phyloP scores from a whole-genome alignment of 2,113 vertebrate species.

The Gnathonemus echidnorhynchus region DNA sequence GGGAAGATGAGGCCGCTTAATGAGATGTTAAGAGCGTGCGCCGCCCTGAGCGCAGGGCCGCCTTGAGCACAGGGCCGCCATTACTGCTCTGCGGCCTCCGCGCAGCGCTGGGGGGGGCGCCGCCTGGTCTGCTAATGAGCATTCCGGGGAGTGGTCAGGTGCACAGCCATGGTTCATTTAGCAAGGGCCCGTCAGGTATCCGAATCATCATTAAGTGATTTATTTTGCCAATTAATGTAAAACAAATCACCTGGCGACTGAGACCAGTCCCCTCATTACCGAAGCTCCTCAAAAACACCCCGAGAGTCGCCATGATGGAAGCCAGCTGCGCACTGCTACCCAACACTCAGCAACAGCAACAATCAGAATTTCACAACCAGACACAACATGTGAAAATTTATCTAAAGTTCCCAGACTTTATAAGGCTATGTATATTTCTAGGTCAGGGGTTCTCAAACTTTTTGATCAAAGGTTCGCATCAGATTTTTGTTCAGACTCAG shows the following conservation, averaged over 20 bases:
- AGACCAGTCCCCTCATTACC: neutral
- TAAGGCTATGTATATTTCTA: neutral
- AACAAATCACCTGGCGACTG: constrained; percentile 20
- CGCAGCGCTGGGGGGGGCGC: neutral
- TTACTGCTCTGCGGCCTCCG: neutral
- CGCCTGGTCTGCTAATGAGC: neutral
- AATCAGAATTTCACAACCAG: neutral
- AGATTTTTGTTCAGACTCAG: neutral
- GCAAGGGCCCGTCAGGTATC: neutral
- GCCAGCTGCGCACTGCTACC: neutral
- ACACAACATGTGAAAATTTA: neutral
- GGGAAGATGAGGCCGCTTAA: constrained; percentile 13
- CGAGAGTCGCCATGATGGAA: neutral
- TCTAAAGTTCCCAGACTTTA: neutral
- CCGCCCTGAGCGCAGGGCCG: neutral
- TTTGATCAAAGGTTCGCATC: neutral
- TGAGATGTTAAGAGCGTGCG: neutral
- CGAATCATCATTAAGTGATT: constrained; percentile 12
- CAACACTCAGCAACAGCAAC: neutral
- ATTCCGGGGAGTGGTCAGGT: constrained; percentile 11
- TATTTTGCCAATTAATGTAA: constrained; percentile 23
- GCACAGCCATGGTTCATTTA: neutral
- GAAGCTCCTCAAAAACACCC: neutral
- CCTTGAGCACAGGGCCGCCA: too few species aligned
- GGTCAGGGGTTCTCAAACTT: neutral